Conservation (phyloP, 2,797 vertebrate genomes). For the Notolepis coatsorum region DNA sequence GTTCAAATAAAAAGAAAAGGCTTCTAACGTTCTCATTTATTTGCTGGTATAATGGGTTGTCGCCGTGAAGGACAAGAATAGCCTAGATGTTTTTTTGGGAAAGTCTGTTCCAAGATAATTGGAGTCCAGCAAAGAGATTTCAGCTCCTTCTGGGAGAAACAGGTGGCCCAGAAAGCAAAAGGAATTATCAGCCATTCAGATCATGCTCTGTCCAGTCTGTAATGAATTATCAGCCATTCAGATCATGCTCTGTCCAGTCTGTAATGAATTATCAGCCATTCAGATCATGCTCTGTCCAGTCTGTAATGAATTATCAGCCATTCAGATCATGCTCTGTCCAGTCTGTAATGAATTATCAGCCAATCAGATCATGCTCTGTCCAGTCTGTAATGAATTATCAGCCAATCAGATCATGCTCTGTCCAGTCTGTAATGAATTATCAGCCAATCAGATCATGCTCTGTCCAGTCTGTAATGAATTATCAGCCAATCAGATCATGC, state of each 20-base stretch:
- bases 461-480: too few species aligned
- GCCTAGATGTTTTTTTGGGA: neutral
- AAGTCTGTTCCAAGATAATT: slow-evolving; percentile 8
- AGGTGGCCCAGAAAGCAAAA: neutral
- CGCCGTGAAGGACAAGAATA: neutral
- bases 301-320: too few species aligned
- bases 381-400: slow-evolving; percentile 3
- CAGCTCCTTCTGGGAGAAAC: neutral
- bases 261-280: too few species aligned
- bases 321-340: slow-evolving; percentile 8
- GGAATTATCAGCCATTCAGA: slow-evolving; percentile 12
- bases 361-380: slow-evolving; percentile 10
- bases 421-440: too few species aligned
- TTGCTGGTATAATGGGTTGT: too few species aligned
- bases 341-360: neutral
- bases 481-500: slow-evolving; percentile 9
- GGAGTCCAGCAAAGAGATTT: neutral
- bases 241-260: slow-evolving; percentile 5
- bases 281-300: slow-evolving; percentile 8
- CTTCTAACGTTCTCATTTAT: too few species aligned
- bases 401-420: slow-evolving; percentile 4
- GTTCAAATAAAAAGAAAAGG: too few species aligned
- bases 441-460: slow-evolving; percentile 4
- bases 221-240: too few species aligned
- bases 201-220: slow-evolving; percentile 3